Conservation (phyloP, 2,888 invertebrate genomes). For the Acleris laterana region DNA sequence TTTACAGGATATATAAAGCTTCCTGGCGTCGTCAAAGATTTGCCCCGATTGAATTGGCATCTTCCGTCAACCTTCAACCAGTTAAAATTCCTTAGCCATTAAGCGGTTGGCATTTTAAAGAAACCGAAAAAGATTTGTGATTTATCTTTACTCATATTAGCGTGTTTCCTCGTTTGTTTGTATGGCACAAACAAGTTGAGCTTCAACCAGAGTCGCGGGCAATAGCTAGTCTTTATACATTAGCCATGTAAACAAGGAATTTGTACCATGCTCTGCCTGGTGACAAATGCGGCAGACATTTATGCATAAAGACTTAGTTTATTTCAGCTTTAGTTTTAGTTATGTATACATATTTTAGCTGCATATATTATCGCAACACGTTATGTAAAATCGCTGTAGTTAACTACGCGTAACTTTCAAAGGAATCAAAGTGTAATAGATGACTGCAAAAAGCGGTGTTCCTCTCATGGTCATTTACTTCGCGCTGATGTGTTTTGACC, state of each 20-base stretch:
- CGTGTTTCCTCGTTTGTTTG: too few species aligned
- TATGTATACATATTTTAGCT: too few species aligned
- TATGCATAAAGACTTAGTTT: too few species aligned
- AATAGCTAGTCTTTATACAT: too few species aligned
- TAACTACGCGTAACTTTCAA: slow-evolving; percentile 21
- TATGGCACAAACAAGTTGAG: too few species aligned
- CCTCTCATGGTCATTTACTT: slow-evolving; percentile 32
- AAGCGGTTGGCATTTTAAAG: not conserved
- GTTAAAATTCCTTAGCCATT: slow-evolving; percentile 6
- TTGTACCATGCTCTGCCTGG: too few species aligned
- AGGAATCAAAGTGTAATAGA: slow-evolving; percentile 24
- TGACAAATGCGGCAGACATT: too few species aligned
- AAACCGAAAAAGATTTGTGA: not conserved
- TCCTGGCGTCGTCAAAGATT: slow-evolving; percentile 42
- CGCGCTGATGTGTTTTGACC: slow-evolving; percentile 16
- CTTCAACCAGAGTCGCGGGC: too few species aligned
- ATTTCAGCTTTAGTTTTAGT: too few species aligned
- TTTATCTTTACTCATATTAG: not conserved
- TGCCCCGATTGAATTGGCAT: slow-evolving; percentile 38
- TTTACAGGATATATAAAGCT: slow-evolving; percentile 16
- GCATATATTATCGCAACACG: too few species aligned
- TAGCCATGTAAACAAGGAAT: too few species aligned
- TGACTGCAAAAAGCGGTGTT: slow-evolving; percentile 30
- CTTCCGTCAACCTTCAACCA: slow-evolving; percentile 41
- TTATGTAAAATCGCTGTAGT: not conserved